Evolutionary conservation across 2,888 invertebrate genomes (phyloP).

Genomic region (Eugnorisma glareosa): DNA sequence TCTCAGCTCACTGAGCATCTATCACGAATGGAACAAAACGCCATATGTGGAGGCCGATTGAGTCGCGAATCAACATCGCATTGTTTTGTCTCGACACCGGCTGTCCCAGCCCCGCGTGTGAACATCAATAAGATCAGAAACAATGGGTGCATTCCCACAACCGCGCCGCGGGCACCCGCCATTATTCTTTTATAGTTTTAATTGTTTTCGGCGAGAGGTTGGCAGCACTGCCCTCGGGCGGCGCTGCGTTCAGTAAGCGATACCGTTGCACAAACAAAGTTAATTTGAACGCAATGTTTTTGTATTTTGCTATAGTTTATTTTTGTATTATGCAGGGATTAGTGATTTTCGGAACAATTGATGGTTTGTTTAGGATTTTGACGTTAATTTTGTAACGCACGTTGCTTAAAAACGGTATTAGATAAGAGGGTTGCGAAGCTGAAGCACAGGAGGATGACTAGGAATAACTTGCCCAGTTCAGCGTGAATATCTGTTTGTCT

Average conservation of each 20-base stretch:
- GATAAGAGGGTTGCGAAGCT: conserved; percentile 2
- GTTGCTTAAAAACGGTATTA: background rate
- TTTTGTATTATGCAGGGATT: conserved; percentile 67
- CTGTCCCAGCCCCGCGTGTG: conserved; percentile 69
- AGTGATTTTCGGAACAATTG: conserved; percentile 59
- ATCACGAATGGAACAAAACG: conserved; percentile 69
- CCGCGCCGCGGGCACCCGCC: conserved; percentile 80
- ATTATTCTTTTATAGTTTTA: conserved; percentile 81
- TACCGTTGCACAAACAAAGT: conserved; percentile 75
- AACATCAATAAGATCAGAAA: conserved; percentile 77
- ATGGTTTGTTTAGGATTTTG: conserved; percentile 57
- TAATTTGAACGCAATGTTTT: conserved; percentile 72
- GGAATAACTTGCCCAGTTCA: background rate
- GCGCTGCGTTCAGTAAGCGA: conserved; percentile 70
- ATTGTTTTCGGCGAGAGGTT: conserved; percentile 87
- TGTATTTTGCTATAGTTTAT: conserved; percentile 69
- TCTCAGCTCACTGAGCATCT: conserved; percentile 64
- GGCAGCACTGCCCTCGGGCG: conserved; percentile 84
- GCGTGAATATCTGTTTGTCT: background rate
- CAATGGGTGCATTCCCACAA: conserved; percentile 84
- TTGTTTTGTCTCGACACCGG: conserved; percentile 70
- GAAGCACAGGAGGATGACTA: background rate
- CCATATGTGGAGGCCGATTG: conserved; percentile 69
- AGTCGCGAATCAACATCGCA: conserved; percentile 69
- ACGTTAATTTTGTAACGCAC: conserved; percentile 36